Base-by-base conservation (phyloP, 2,113 vertebrate species). In the Athene noctua region DNA sequence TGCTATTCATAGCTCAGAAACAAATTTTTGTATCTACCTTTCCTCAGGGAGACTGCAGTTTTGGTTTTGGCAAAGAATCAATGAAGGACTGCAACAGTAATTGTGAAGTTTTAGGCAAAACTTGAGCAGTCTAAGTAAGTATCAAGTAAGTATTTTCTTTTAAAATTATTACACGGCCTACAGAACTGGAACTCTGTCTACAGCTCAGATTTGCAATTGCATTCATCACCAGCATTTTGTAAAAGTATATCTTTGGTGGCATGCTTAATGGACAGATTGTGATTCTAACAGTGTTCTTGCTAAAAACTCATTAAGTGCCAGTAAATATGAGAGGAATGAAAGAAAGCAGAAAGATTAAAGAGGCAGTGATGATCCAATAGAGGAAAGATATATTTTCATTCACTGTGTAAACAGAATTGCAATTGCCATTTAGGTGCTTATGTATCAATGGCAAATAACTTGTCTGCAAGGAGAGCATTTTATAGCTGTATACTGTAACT, bases 301-400 rank as follows among this genome's bases (percentile, higher is more conserved):
- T 91, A 62, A 95, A 94, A 97, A n/a, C 67, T 95, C 77, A 90
- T 89, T 96, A 96, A 70, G 44, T 38, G 32, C 47, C 17, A 47
- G 58, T 67, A 86, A 96, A 93, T 86, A 82, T 65, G 52, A 87
- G 19, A 7, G 44, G 27, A 93, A 89, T 62, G 80, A 80, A 90
- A 93, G 62, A 78, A 83, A 86, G 26, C 30, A 80, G 47, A 51
- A 82, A 70, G 78, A 94, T 90, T 74, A 79, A 86, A 85, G 72
- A n/a, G 19, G 25, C 19, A n/a, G 26, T 73, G 68, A 85, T 65
- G 65, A 84, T 82, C 34, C 54, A 40, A 4, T 23, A 61, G 65
- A 74, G 22, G 26, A 79, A 91, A 85, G 32, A 32, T 0, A 0
- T 14, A 27, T 79, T 97, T 95, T 80, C n/a, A 46, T 91, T 85